Percentiles rank a stretch among this genome's conserved stretches.
Conservation (phyloP, 2,113 vertebrate species). For the Gallinago undulata region DNA sequence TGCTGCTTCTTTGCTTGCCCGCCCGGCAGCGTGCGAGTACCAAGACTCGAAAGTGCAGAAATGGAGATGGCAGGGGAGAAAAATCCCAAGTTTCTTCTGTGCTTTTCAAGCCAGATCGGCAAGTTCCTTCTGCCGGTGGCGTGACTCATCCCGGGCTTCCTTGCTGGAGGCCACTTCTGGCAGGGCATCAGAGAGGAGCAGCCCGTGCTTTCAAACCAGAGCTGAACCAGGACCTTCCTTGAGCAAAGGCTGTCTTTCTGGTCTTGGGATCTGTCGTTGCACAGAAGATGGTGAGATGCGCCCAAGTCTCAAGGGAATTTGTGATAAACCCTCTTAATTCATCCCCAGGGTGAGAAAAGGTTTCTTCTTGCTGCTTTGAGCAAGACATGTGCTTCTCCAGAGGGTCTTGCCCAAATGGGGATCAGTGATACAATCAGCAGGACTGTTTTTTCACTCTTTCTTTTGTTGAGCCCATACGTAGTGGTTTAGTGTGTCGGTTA, state of each 20-base stretch:
- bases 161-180: slow-evolving; percentile 31
- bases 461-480: neutral
- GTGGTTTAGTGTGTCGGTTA: neutral
- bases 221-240: neutral
- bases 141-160: slow-evolving; percentile 25
- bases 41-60: neutral
- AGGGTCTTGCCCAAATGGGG: neutral
- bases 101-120: neutral
- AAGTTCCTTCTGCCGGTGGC: neutral
- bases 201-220: neutral
- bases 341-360: neutral
- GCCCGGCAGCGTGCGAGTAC: neutral
- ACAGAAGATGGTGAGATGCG: neutral
- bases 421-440: neutral
- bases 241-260: neutral
- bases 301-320: neutral
- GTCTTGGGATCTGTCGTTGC: neutral
- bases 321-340: neutral
- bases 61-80: neutral
- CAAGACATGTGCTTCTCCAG: rapidly evolving
- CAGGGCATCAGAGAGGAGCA: slow-evolving; percentile 39
- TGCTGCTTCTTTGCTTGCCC: rapidly evolving
- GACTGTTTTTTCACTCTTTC: neutral
- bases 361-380: neutral
- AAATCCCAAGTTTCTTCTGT: neutral